Base-by-base conservation (phyloP, 2,113 vertebrate species). In the Sigmodon hispidus region DNA sequence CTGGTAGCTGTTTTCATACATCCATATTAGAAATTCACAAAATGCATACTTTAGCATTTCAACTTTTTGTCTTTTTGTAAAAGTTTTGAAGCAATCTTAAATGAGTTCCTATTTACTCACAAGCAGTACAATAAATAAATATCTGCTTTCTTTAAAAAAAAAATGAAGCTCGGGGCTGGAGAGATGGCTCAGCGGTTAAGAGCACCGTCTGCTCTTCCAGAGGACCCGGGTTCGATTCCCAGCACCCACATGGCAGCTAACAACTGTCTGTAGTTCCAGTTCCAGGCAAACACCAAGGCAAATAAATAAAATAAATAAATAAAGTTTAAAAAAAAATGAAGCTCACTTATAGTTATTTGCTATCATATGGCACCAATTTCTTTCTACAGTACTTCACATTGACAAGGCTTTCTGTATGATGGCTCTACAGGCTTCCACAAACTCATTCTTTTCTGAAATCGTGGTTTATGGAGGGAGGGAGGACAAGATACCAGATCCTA, bases 21-120 rank as follows among this genome's bases (percentile, higher is more conserved):
- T 87, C 85, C 94, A 91, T 52, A 95, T 48, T 57, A n/a, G 63
- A 95, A 43, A 48, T 89, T 94, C 67, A 89, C 83, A 84, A 80
- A 91, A 90, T 84, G 91, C 79, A 92, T 43, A 72, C 24, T 7
- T 61, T 34, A 76, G 34, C 50, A 70, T 70, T 43, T 84, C 75
- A 91, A 72, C 15, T 31, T 93, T 94, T 75, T 43, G 50, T 93
- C 75, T 91, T 83, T 40, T 55, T 75, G 52, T 55, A 73, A 94
- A 96, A 93, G 67, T 88, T 31, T 12, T 63, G 92, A 95, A 90
- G 83, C 61, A 89, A 87, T 59, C 19, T 86, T 65, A 45, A 94
- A 80, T 92, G 69, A 90, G 55, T 77, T 88, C 65, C 88, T 48
- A 70, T 77, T 91, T 91, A 77, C 95, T 90, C 69, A 72, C 36